Conservation (phyloP, 1,140 invertebrate genomes). For the Drosophila busckii region DNA sequence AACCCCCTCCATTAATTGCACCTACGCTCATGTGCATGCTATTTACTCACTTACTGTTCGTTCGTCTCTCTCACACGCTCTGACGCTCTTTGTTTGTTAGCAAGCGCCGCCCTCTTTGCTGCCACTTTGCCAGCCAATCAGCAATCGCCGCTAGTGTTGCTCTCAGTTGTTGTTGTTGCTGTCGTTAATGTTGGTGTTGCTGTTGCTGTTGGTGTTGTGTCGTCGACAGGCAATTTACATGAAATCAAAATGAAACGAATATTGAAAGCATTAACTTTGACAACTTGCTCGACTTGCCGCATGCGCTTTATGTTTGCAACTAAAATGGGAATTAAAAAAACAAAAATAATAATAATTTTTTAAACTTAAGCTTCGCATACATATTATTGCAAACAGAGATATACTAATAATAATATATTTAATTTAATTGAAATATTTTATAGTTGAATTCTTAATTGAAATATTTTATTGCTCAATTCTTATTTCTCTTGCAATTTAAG, state of each 20-base stretch:
- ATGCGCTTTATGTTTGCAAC: too few relatives aligned
- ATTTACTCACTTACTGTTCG: neutral
- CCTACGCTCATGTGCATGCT: neutral
- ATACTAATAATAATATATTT: too few relatives aligned
- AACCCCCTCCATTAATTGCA: too few relatives aligned
- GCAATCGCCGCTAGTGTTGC: constrained; percentile 4
- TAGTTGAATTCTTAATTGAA: too few relatives aligned
- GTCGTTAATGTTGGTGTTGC: constrained; percentile 8
- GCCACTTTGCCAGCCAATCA: constrained; percentile 34
- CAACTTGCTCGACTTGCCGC: constrained; percentile 9
- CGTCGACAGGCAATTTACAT: constrained; percentile 74
- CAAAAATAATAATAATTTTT: too few relatives aligned
- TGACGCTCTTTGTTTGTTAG: neutral
- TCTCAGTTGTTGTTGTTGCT: constrained; percentile 16
- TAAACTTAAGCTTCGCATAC: too few relatives aligned
- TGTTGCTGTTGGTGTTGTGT: constrained; percentile 59
- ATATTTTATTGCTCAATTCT: too few relatives aligned
- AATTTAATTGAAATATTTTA: too few relatives aligned
- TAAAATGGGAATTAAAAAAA: neutral
- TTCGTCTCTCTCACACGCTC: neutral
- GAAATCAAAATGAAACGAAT: constrained; percentile 73
- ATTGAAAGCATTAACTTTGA: constrained; percentile 12
- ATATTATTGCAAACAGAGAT: too few relatives aligned
- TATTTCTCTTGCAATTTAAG: too few relatives aligned
- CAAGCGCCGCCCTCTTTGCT: constrained; percentile 34